These are phyloP conservation scores for Sinohyriopsis cumingii DNA, from an alignment of 2,888 invertebrate species.

Conservation along the genomic window DNA sequence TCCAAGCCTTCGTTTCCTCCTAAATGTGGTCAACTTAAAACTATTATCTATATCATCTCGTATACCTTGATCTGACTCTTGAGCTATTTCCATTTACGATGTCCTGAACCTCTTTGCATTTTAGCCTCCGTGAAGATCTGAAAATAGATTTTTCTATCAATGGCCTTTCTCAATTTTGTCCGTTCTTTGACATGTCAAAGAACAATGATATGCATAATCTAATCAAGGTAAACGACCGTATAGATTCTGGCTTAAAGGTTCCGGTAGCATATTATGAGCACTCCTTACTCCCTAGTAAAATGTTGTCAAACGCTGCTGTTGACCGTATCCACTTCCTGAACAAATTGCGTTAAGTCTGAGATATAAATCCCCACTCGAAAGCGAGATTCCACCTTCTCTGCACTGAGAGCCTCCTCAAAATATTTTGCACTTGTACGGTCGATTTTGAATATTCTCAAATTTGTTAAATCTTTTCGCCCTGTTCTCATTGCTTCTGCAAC, in stretches of 20 bases:
- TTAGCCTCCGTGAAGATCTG: slow-evolving; percentile 9
- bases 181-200: slow-evolving; percentile 12
- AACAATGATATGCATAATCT: slow-evolving; percentile 34
- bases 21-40: slow-evolving; percentile 20
- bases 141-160: slow-evolving; percentile 5
- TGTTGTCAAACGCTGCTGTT: slow-evolving; percentile 32
- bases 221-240: slow-evolving; percentile 21
- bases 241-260: slow-evolving; percentile 22
- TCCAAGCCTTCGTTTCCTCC: slow-evolving; percentile 21
- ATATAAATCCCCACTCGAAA: slow-evolving; percentile 40
- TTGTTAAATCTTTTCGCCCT: slow-evolving; percentile 23
- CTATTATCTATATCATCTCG: slow-evolving; percentile 20
- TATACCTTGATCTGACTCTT: not conserved
- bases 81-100: slow-evolving; percentile 1
- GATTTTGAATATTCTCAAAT: slow-evolving; percentile 34
- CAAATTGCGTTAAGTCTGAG: slow-evolving; percentile 34
- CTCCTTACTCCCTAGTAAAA: slow-evolving; percentile 28
- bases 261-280: slow-evolving; percentile 34
- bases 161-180: not conserved
- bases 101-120: slow-evolving; percentile 17
- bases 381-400: slow-evolving; percentile 13
- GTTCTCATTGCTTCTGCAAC: slow-evolving; percentile 4
- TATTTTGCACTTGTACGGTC: slow-evolving; percentile 32
- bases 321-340: slow-evolving; percentile 28
- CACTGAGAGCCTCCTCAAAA: slow-evolving; percentile 41